These are phyloP conservation scores for Cairina moschata DNA, from an alignment of 2,113 vertebrate genomes.

Conservation along the genomic window DNA sequence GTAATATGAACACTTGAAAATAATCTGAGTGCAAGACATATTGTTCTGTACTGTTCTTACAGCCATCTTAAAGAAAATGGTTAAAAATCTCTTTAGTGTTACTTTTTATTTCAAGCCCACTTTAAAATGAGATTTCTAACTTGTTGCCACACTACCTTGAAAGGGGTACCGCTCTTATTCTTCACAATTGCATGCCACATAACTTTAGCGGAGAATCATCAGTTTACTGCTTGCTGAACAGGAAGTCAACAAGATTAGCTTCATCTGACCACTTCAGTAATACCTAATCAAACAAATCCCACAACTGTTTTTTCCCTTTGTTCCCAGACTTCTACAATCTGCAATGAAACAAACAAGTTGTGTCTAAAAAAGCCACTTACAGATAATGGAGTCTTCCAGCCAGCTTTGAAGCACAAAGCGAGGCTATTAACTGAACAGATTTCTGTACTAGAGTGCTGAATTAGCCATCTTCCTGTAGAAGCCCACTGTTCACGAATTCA, in stretches of 20 bases:
- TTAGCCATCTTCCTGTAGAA: background rate
- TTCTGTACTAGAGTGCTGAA: rapidly evolving
- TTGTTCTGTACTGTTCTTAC: background rate
- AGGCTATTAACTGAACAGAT: background rate
- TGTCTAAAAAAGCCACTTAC: background rate
- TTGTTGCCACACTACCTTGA: rapidly evolving
- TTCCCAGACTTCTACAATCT: background rate
- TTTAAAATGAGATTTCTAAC: background rate
- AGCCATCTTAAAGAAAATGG: background rate
- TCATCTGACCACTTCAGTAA: background rate
- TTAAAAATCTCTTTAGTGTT: background rate
- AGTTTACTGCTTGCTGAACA: background rate
- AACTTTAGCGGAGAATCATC: background rate
- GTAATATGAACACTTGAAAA: background rate
- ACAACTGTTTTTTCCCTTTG: background rate
- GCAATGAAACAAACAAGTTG: rapidly evolving
- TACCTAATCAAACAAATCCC: background rate
- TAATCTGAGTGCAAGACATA: background rate
- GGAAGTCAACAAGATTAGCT: background rate
- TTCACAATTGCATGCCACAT: rapidly evolving
- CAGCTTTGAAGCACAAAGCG: background rate
- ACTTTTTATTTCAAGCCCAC: background rate
- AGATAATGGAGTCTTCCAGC: background rate
- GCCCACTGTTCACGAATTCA: background rate
- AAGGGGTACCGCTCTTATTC: background rate